Conservation (phyloP, 2,888 invertebrate species). For the Torymus auratus region DNA sequence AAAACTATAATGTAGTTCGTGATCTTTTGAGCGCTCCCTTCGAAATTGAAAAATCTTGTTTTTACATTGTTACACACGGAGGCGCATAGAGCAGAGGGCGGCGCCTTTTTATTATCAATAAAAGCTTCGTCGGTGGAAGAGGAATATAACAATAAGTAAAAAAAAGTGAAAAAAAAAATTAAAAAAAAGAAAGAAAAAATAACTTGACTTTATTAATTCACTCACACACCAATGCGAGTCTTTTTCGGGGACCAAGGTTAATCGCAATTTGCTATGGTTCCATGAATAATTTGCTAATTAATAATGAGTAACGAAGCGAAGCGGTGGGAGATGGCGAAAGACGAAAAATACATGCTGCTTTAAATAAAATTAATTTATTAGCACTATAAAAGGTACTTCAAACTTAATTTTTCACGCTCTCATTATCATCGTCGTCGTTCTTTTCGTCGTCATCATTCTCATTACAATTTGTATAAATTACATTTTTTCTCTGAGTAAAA, state of each 20-base stretch:
- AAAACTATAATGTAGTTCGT: conserved; percentile 51
- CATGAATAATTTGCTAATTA: conserved; percentile 29
- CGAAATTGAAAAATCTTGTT: conserved; percentile 56
- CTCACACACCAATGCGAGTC: conserved; percentile 39
- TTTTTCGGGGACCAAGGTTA: conserved; percentile 54
- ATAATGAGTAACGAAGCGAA: conserved; percentile 15
- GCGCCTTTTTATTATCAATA: conserved; percentile 58
- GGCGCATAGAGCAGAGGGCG: conserved; percentile 27
- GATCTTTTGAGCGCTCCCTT: conserved; percentile 54
- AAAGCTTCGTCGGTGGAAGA: conserved; percentile 49
- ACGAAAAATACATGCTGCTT: conserved; percentile 33
- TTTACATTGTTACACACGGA: conserved; percentile 55
- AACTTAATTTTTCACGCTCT: conserved; percentile 38
- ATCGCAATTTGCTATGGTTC: conserved; percentile 43
- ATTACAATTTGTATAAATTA: conserved; percentile 17
- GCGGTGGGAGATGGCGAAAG: neutral
- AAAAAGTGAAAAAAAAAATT: conserved; percentile 2
- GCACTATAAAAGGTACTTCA: conserved; percentile 46
- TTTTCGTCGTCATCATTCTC: neutral
- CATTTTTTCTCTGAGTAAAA: conserved; percentile 13
- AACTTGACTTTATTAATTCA: conserved; percentile 42
- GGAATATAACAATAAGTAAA: conserved; percentile 48
- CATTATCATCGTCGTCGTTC: conserved; percentile 2
- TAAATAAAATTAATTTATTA: conserved; percentile 59
- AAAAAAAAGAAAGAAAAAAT: conserved; percentile 29